Conservation (phyloP, 2,113 vertebrate genomes). For the Acanthisitta chloris region DNA sequence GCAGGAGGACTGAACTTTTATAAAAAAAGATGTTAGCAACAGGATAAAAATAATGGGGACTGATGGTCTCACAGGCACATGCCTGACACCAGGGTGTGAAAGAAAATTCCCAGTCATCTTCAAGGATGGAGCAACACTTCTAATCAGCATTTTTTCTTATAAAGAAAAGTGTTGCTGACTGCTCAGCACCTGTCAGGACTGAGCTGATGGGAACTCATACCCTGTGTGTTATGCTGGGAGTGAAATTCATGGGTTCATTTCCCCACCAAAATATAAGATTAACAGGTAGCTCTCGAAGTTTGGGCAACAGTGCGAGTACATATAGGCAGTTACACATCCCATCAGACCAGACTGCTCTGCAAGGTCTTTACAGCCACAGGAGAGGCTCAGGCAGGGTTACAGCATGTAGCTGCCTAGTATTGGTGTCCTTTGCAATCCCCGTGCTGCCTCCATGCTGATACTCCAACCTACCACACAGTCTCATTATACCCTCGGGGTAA, state of each 20-base stretch:
- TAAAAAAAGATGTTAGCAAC: neutral
- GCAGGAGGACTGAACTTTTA: neutral
- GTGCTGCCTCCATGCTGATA: fast-evolving
- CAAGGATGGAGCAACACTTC: neutral
- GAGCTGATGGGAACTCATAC: neutral
- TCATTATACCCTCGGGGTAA: fast-evolving
- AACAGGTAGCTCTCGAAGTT: neutral
- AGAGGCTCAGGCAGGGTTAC: neutral
- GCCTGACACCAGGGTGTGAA: neutral
- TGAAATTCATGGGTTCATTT: neutral
- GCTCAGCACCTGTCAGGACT: neutral
- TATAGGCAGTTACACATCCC: neutral
- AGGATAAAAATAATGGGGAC: neutral
- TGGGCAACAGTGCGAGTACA: neutral
- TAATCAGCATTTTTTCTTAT: neutral
- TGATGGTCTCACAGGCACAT: neutral
- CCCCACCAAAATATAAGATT: neutral
- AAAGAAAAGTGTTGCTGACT: neutral
- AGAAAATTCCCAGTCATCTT: neutral
- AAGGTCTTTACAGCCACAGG: neutral
- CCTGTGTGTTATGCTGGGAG: neutral
- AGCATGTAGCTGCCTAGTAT: neutral
- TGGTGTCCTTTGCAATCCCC: neutral
- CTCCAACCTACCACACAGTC: fast-evolving
- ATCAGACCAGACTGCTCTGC: neutral